phyloP scores from a whole-genome alignment of 2,113 vertebrate genomes.

The Blennius ocellaris region DNA sequence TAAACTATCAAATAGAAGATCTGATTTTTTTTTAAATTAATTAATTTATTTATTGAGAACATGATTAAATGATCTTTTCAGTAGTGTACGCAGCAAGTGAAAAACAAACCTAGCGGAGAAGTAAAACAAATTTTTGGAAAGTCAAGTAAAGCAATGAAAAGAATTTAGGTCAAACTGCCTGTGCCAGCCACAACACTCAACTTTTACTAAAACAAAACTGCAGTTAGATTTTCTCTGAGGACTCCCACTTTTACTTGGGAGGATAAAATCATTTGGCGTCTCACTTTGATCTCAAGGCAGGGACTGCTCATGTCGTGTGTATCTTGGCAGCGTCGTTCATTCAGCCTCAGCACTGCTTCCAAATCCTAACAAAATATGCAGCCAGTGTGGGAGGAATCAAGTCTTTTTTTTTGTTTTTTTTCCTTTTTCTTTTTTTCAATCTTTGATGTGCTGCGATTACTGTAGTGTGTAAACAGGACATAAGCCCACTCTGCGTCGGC shows the following conservation, averaged over 20 bases:
- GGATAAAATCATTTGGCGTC: slow-evolving; percentile 49
- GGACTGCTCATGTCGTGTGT: slow-evolving; percentile 37
- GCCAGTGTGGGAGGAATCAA: slow-evolving; percentile 7
- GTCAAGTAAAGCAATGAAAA: background rate
- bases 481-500: slow-evolving; percentile 18
- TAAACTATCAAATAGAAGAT: background rate
- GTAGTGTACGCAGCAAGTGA: background rate
- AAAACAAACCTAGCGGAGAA: background rate
- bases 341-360: slow-evolving; percentile 22
- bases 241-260: slow-evolving; percentile 11
- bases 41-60: background rate
- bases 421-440: background rate
- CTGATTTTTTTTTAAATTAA: background rate
- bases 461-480: slow-evolving; percentile 31
- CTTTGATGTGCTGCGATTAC: slow-evolving; percentile 40
- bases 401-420: background rate
- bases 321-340: slow-evolving; percentile 42
- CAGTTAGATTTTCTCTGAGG: slow-evolving; percentile 11
- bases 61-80: background rate
- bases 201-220: slow-evolving; percentile 26
- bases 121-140: slow-evolving; percentile 2
- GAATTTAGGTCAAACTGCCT: slow-evolving; percentile 28
- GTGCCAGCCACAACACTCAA: slow-evolving; percentile 2
- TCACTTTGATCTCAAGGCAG: slow-evolving; percentile 49
- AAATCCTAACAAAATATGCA: slow-evolving; percentile 46